A percentile compares a stretch with the other conserved stretches of the same genome.
Conservation (phyloP, 2,888 invertebrate species). For the Philopedon plagiatum region DNA sequence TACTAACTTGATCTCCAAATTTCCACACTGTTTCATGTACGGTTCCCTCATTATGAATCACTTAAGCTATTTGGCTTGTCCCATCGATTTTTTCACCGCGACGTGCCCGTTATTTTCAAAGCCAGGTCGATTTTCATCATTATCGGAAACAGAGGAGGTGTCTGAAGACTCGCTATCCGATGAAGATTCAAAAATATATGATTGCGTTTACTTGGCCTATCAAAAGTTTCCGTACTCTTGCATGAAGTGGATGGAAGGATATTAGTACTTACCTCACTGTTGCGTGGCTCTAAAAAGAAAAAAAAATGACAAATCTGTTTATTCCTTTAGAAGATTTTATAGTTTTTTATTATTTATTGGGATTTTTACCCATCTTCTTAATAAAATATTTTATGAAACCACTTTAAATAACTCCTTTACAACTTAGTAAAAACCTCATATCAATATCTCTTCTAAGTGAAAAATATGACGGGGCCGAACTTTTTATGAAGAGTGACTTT, state of each 20-base stretch:
- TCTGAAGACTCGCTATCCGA: conserved; percentile 1
- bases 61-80: neutral
- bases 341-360: neutral
- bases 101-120: neutral
- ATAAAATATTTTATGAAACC: too few species aligned
- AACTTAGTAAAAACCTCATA: too few species aligned
- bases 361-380: neutral
- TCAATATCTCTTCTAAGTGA: too few species aligned
- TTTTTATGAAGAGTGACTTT: too few species aligned
- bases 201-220: neutral
- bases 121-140: neutral
- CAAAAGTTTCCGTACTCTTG: neutral
- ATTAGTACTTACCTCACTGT: neutral
- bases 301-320: neutral
- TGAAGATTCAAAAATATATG: conserved; percentile 1
- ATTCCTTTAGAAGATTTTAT: neutral
- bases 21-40: conserved; percentile 23
- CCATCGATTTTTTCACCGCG: neutral
- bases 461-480: neutral
- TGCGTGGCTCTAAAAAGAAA: neutral
- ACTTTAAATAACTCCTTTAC: neutral
- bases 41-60: conserved; percentile 4
- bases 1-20: conserved; percentile 14
- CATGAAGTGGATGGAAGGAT: neutral
- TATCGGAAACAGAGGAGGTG: neutral